Base-by-base conservation (phyloP, 2,113 vertebrate species). In the Mellivora capensis region DNA sequence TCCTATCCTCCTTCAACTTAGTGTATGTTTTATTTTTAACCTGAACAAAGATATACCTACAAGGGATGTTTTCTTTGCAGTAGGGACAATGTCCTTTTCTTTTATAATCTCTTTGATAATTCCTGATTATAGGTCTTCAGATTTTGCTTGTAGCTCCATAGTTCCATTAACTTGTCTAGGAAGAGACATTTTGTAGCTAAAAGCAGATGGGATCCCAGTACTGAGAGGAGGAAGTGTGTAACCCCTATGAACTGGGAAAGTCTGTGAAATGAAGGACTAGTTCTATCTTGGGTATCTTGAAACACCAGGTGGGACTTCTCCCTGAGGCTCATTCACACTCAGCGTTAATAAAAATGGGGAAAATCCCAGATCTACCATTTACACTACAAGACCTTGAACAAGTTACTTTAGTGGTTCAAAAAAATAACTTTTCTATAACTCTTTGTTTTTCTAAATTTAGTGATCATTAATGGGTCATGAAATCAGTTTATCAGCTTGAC, bases 131-230 rank as follows among this genome's bases (percentile, higher is more conserved):
- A 47, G 27, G 76, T 89, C 59, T 91, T 97, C 37, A 88, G 11
- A 72, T 82, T 95, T 85, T 82, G 79, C 90, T 95, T 67, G n/a
- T 10, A 72, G 72, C 67, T 81, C 59, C 2, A 1, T 86, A 29
- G 59, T 96, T 92, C 52, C 61, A 69, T 42, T 86, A 92, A 94
- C 17, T 31, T 67, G 44, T 64, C 34, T 72, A 86, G 85, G 79
- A 97, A 94, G 79, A 97, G 93, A 86, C 54, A 87, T 67, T 90
- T 72, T 90, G 67, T 79, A 79, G 87, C 74, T 97, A 61, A 86
- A 79, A 93, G 67, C 49, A 93, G 52, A 77, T 91, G 72, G 80
- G 54, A 87, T 95, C 23, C 49, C 34, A 61, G 44, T 25, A 84
- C 67, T 18, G 39, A 39, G 39, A 76, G 23, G 72, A 54, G 47